phyloP scores from a whole-genome alignment of 2,888 invertebrate genomes.

The Chalcis sispes region DNA sequence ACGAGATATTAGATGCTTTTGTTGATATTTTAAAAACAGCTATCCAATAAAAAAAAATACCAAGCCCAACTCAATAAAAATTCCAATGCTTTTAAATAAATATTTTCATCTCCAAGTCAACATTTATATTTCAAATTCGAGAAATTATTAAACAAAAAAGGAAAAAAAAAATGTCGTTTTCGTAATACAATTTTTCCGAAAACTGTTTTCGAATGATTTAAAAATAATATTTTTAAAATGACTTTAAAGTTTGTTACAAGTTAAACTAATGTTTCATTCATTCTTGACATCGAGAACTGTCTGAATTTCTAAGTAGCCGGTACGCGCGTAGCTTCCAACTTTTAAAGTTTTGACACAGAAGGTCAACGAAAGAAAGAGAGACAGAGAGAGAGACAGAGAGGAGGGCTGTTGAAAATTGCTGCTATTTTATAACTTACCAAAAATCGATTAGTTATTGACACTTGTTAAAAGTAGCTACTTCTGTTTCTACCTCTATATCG shows the following conservation, averaged over 20 bases:
- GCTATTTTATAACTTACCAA: conserved; percentile 28
- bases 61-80: too few relatives aligned
- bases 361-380: conserved; percentile 20
- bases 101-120: too few relatives aligned
- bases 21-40: too few relatives aligned
- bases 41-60: too few relatives aligned
- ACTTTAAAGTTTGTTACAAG: conserved; percentile 7
- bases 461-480: not conserved
- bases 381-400: not conserved
- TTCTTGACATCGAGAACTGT: conserved; percentile 22
- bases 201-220: not conserved
- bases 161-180: not conserved
- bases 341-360: conserved; percentile 34
- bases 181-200: not conserved
- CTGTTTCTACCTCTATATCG: not conserved
- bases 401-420: conserved; percentile 32
- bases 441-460: conserved; percentile 45
- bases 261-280: conserved; percentile 25
- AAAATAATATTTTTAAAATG: conserved; percentile 12
- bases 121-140: too few relatives aligned
- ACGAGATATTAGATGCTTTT: too few relatives aligned
- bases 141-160: too few relatives aligned
- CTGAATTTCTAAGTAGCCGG: conserved; percentile 22
- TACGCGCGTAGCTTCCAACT: conserved; percentile 25
- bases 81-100: too few relatives aligned